Evolutionary conservation across 1,140 invertebrate species (phyloP).

Genomic region (Amphibalanus amphitrite): DNA sequence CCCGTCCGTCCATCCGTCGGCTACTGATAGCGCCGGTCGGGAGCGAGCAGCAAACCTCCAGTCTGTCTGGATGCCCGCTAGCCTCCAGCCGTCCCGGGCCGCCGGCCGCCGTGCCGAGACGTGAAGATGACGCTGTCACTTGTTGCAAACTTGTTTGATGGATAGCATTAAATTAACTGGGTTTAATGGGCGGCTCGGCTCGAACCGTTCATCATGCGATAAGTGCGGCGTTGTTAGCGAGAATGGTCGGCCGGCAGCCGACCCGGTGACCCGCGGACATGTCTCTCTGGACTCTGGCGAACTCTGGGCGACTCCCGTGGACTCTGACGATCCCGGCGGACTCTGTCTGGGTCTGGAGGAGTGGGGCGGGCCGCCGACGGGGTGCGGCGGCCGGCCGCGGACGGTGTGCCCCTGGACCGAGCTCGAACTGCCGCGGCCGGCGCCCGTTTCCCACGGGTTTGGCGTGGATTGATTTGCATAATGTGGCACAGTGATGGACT

Average conservation of each 20-base stretch:
- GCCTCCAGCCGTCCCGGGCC: neutral
- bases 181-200: neutral
- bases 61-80: neutral
- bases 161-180: neutral
- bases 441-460: neutral
- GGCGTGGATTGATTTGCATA: constrained; percentile 1
- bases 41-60: neutral
- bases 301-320: too few species aligned
- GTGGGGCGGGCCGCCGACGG: too few species aligned
- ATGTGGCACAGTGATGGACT: constrained; percentile 1
- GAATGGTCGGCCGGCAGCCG: neutral
- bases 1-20: neutral
- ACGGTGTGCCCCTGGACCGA: too few species aligned
- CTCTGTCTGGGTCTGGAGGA: too few species aligned
- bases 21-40: too few species aligned
- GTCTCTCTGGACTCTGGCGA: neutral
- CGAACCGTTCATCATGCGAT: neutral
- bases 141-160: neutral
- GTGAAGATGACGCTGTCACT: neutral
- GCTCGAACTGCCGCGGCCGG: neutral
- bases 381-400: too few species aligned
- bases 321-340: too few species aligned
- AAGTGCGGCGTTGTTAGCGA: neutral
- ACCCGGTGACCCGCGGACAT: neutral
- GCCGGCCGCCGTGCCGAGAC: too few species aligned